Percentiles rank a stretch among this genome's conserved stretches.
phyloP scores from a whole-genome alignment of 2,113 vertebrate species.

The Gavialis gangeticus region DNA sequence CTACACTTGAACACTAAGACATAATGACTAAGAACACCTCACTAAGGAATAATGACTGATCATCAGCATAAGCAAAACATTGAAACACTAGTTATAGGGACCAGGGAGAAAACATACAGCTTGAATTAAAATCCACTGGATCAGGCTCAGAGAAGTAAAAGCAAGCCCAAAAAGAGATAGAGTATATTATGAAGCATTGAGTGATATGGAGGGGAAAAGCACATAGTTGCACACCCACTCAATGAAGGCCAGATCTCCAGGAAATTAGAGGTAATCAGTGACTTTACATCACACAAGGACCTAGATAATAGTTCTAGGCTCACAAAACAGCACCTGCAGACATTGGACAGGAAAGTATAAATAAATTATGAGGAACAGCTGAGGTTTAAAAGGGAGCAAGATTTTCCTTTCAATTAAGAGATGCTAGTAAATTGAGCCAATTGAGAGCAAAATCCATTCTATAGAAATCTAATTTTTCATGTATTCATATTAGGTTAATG shows the following conservation, averaged over 20 bases:
- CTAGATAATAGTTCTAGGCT: not conserved
- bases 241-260: not conserved
- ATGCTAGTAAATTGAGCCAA: not conserved
- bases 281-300: not conserved
- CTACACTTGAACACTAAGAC: not conserved
- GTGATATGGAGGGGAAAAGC: not conserved
- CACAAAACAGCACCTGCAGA: not conserved
- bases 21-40: not conserved
- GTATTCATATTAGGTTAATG: not conserved
- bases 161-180: accelerated
- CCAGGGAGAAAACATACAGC: not conserved
- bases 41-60: not conserved
- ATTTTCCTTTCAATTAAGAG: not conserved
- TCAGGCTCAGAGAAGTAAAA: not conserved
- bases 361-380: not conserved
- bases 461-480: not conserved
- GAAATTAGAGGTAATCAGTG: not conserved
- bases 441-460: not conserved
- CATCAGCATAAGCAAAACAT: not conserved
- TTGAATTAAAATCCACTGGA: not conserved
- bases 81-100: not conserved
- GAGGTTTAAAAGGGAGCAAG: not conserved
- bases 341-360: not conserved
- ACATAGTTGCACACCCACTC: not conserved
- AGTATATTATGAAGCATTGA: not conserved